These are phyloP conservation scores for Zaprionus africanus DNA, from an alignment of 1,140 invertebrate genomes.

Conservation along the genomic window DNA sequence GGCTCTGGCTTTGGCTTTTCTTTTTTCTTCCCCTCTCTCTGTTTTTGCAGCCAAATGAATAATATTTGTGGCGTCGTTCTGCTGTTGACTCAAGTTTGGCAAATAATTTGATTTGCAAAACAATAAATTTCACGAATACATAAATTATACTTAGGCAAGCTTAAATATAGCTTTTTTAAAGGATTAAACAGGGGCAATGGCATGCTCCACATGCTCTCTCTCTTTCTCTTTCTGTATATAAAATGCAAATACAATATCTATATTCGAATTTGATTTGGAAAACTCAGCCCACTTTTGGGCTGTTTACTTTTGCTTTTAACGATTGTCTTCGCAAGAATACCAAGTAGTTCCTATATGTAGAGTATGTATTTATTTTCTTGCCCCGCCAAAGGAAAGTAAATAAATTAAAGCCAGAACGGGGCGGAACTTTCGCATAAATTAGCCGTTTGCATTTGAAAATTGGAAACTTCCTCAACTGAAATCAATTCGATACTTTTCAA, in stretches of 20 bases:
- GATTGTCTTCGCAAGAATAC: neutral
- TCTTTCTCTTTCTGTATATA: no score
- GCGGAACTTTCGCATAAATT: constrained; percentile 79
- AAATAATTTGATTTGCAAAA: constrained; percentile 82
- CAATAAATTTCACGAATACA: constrained; percentile 70
- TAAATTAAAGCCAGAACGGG: constrained; percentile 26
- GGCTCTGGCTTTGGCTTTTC: constrained; percentile 15
- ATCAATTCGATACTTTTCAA: constrained; percentile 78
- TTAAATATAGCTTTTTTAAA: constrained; percentile 59
- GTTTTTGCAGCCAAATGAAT: constrained; percentile 52
- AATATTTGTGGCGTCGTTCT: constrained; percentile 78
- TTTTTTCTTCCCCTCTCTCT: constrained; percentile 38
- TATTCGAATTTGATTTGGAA: neutral
- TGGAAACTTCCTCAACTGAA: constrained; percentile 66
- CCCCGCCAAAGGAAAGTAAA: neutral
- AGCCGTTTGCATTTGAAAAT: constrained; percentile 79
- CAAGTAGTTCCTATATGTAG: neutral
- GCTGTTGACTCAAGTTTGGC: constrained; percentile 82
- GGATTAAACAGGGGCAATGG: constrained; percentile 39
- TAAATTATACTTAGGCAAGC: constrained; percentile 75
- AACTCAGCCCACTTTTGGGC: neutral
- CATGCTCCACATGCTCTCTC: neutral
- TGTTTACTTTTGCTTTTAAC: constrained; percentile 3
- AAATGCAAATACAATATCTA: neutral
- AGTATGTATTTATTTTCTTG: constrained; percentile 2